These are phyloP conservation scores for Cyprinodon brontotheroides DNA, from an alignment of 2,113 vertebrate genomes.

Conservation along the genomic window DNA sequence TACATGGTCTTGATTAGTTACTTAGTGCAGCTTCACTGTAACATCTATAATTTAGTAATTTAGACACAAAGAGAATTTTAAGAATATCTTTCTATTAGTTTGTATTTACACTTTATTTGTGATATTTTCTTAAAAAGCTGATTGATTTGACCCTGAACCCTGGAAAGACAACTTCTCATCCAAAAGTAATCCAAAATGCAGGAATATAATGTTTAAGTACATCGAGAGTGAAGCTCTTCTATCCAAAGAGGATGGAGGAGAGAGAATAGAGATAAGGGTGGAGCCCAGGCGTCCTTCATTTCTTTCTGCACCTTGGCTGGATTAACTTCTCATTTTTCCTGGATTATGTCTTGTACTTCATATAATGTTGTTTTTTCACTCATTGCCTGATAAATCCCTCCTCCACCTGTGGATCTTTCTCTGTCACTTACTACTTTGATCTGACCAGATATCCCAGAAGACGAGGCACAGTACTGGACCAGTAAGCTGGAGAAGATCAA, in stretches of 20 bases:
- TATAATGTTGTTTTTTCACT: background rate
- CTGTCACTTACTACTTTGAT: conserved; percentile 14
- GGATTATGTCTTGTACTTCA: conserved; percentile 1
- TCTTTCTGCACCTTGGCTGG: conserved; percentile 14
- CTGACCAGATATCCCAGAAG: conserved; percentile 91
- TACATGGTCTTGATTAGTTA: background rate
- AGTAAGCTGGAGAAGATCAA: conserved; percentile 92
- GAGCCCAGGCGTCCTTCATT: conserved; percentile 23
- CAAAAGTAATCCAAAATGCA: conserved; percentile 29
- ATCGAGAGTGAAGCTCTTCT: background rate
- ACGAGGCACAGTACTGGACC: conserved; percentile 96
- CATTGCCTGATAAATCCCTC: background rate
- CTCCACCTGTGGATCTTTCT: background rate
- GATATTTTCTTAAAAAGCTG: background rate
- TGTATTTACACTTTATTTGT: no score
- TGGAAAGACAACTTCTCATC: conserved; percentile 33
- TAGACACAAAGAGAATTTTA: no score
- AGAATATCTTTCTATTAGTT: no score
- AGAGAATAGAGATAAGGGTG: conserved; percentile 20
- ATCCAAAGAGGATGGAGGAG: background rate
- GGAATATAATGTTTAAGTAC: conserved; percentile 40
- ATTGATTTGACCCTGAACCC: conserved; percentile 20
- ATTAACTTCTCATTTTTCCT: background rate
- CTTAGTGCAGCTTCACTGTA: no score
- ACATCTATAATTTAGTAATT: no score